Evolutionary conservation across 2,113 vertebrate species (phyloP).

Genomic region (Melanerpes aurifrons): DNA sequence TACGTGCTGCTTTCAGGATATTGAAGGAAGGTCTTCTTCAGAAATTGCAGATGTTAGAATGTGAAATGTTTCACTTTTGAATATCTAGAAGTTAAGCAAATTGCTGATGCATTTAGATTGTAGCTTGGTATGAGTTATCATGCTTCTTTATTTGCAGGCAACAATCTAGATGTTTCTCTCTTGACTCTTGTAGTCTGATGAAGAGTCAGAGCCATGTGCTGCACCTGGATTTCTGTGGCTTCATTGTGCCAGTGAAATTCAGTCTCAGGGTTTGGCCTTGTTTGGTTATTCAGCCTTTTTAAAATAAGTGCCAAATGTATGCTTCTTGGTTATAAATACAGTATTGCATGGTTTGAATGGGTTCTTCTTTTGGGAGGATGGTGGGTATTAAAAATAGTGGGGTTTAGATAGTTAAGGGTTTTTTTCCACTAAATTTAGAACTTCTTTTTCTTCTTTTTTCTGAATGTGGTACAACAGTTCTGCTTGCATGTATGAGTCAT

Average conservation of each 20-base stretch:
- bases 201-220: neutral
- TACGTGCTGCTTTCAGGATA: neutral
- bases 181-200: neutral
- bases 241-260: neutral
- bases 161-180: neutral
- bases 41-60: neutral
- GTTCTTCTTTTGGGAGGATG: neutral
- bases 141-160: conserved; percentile 18
- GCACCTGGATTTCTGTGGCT: neutral
- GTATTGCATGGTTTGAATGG: neutral
- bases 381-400: neutral
- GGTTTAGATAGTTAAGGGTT: neutral
- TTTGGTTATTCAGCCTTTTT: neutral
- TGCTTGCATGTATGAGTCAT: neutral
- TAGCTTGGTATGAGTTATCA: neutral
- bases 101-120: neutral
- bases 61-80: neutral
- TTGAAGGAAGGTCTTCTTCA: neutral
- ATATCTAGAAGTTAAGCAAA: neutral
- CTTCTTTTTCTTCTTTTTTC: neutral
- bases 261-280: conserved; percentile 33
- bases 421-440: neutral
- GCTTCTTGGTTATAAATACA: neutral
- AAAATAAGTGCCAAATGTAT: neutral
- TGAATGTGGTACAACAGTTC: neutral